Base-by-base conservation (phyloP, 1,140 invertebrate species). In the Asbolus verrucosus region DNA sequence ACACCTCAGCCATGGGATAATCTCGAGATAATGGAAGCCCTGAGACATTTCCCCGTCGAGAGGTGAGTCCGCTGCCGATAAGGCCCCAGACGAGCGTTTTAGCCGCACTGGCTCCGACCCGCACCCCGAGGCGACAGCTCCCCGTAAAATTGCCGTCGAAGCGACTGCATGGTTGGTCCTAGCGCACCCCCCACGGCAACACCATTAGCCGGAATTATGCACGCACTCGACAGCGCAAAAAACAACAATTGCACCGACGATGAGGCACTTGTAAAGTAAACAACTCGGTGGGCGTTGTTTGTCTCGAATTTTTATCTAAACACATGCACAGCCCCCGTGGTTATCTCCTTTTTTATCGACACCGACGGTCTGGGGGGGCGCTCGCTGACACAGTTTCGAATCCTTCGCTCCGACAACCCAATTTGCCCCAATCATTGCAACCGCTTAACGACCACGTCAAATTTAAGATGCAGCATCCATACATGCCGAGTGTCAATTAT, bases 41-140 rank as follows among this genome's bases (percentile, higher is more conserved):
- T 63, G 6, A 63, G 61, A 31, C 61, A 63, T 24, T 63, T 41
- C 18, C 61, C 61, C 16, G 21, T 27, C 21, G 61, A 63, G 24
- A 63, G 61, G 61, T 63, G 27, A 63, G 14, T 15, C 3, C 27
- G 1, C 31, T 9, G 16, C 5, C 43, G 43, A 9, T n/a, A n/a
- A n/a, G n/a, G n/a, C n/a, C n/a, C n/a, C n/a, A n/a, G n/a, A n/a
- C n/a, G n/a, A n/a, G n/a, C n/a, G n/a, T n/a, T n/a, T n/a, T n/a
- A n/a, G n/a, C n/a, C n/a, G n/a, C n/a, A n/a, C n/a, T n/a, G n/a
- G n/a, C n/a, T n/a, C n/a, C n/a, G n/a, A n/a, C n/a, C n/a, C n/a
- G n/a, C n/a, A n/a, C n/a, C n/a, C n/a, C n/a, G 16, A 18, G 43
- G 43, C 43, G 43, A 50, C 43, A 50, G 43, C 43, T 21, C 18